Conservation (phyloP, 2,113 vertebrate species). For the Dendrocopos noguchii region DNA sequence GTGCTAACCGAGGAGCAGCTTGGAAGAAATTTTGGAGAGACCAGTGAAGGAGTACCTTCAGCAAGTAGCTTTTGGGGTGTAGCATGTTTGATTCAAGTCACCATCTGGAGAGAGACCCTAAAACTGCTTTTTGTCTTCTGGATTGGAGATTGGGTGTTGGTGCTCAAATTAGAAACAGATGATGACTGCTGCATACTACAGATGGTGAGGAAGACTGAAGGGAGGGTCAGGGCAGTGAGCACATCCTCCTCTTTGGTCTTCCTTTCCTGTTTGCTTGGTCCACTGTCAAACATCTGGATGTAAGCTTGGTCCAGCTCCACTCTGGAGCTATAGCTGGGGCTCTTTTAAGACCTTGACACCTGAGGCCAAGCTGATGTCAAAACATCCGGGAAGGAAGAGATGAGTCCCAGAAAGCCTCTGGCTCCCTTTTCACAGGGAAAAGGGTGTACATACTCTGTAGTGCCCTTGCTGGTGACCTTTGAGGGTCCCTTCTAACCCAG, state of each 20-base stretch:
- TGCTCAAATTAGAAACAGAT: not conserved
- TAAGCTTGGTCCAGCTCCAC: not conserved
- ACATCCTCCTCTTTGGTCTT: not conserved
- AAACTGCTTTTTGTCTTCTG: not conserved
- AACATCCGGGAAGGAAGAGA: not conserved
- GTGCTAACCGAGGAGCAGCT: not conserved
- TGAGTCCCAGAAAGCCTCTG: no score
- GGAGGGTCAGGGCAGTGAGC: not conserved
- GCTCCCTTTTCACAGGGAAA: not conserved
- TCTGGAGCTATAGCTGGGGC: not conserved
- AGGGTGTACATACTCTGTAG: accelerated
- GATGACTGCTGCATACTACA: not conserved
- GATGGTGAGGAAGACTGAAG: not conserved
- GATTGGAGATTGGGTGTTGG: not conserved
- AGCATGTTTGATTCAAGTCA: not conserved
- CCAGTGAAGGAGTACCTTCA: not conserved
- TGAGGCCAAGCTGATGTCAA: not conserved
- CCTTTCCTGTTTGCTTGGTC: not conserved
- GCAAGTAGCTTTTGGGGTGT: not conserved
- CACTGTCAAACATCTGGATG: not conserved
- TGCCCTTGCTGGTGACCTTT: accelerated
- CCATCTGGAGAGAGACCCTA: not conserved
- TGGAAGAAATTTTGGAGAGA: not conserved
- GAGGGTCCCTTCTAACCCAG: not conserved
- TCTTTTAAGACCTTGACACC: not conserved